Evolutionary conservation across 2,888 invertebrate species (phyloP).

Genomic region (Cerceris rybyensis): DNA sequence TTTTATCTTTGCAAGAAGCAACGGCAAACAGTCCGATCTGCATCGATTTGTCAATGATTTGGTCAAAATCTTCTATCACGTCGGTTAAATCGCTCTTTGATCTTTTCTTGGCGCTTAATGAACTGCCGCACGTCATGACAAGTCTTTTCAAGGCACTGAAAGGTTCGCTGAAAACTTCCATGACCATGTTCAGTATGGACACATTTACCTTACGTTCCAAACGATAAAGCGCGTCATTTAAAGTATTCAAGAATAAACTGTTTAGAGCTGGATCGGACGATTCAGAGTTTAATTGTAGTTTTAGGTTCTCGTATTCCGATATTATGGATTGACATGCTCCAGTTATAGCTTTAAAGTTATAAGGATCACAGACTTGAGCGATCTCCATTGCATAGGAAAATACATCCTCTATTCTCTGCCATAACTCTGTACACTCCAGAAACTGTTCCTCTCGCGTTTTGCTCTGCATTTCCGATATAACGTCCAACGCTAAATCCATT

Average conservation of each 20-base stretch:
- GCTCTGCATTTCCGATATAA: constrained; percentile 73
- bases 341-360: constrained; percentile 80
- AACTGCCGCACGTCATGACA: constrained; percentile 77
- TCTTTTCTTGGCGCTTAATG: constrained; percentile 70
- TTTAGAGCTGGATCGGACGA: constrained; percentile 83
- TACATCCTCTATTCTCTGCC: constrained; percentile 79
- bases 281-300: constrained; percentile 72
- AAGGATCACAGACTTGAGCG: constrained; percentile 79
- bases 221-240: constrained; percentile 85
- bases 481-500: constrained; percentile 78
- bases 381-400: constrained; percentile 81
- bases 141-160: constrained; percentile 76
- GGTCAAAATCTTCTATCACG: constrained; percentile 86
- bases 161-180: constrained; percentile 81
- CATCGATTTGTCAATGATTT: constrained; percentile 86
- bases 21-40: constrained; percentile 89
- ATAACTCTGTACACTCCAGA: constrained; percentile 71
- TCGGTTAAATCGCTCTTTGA: constrained; percentile 81
- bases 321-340: constrained; percentile 80
- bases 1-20: constrained; percentile 83
- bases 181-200: constrained; percentile 85
- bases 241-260: constrained; percentile 84
- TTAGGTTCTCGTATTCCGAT: constrained; percentile 78
- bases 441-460: constrained; percentile 68
- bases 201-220: constrained; percentile 87